These are phyloP conservation scores for Hypothenemus hampei DNA, from an alignment of 1,140 invertebrate species.

Conservation along the genomic window DNA sequence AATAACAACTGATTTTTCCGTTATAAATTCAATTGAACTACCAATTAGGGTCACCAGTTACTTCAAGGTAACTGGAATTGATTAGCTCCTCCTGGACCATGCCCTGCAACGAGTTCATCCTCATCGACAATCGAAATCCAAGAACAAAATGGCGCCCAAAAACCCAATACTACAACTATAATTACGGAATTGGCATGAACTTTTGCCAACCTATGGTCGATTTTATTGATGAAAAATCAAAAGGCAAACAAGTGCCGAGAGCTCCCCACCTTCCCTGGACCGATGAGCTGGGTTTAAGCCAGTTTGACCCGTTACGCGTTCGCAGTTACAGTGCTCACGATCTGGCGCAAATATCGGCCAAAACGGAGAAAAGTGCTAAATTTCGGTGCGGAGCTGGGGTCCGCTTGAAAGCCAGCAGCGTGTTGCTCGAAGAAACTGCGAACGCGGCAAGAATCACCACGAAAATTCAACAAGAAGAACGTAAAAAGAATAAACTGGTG, in stretches of 20 bases:
- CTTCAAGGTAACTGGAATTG: background rate
- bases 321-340: conserved; percentile 57
- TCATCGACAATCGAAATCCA: background rate
- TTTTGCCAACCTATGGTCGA: conserved; percentile 81
- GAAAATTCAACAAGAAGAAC: conserved; percentile 33
- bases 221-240: conserved; percentile 59
- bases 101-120: background rate
- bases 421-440: conserved; percentile 35
- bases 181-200: conserved; percentile 74
- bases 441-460: conserved; percentile 34
- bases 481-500: conserved; percentile 34
- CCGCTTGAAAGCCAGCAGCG: conserved; percentile 41
- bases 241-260: conserved; percentile 46
- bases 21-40: background rate
- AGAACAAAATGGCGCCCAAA: conserved; percentile 49
- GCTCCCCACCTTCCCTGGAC: conserved; percentile 67
- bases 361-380: conserved; percentile 61
- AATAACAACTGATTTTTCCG: background rate
- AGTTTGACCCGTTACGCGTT: conserved; percentile 47
- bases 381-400: conserved; percentile 55
- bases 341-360: conserved; percentile 56
- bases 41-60: conserved; percentile 2
- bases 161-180: conserved; percentile 68
- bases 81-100: background rate
- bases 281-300: conserved; percentile 61